phyloP scores from a whole-genome alignment of 2,888 invertebrate genomes.

The Sympetrum striolatum region DNA sequence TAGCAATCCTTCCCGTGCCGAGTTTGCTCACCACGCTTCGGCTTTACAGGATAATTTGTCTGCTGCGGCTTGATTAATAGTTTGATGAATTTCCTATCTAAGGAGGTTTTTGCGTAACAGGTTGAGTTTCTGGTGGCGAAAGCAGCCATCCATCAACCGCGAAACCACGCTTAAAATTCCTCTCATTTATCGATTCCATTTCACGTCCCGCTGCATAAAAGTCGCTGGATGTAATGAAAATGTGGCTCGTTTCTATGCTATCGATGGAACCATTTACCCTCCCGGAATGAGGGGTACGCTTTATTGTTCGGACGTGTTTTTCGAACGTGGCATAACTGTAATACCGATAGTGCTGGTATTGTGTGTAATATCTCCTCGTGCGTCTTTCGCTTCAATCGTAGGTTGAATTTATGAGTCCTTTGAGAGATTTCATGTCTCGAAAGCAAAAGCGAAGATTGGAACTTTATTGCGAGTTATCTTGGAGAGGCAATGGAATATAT shows the following conservation, averaged over 20 bases:
- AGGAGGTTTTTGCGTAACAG: background rate
- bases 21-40: background rate
- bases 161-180: background rate
- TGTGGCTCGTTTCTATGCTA: background rate
- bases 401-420: too few species aligned
- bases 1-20: background rate
- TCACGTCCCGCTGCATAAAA: background rate
- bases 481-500: too few species aligned
- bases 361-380: too few species aligned
- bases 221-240: background rate
- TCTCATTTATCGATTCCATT: background rate
- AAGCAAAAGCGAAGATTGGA: too few species aligned
- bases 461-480: too few species aligned
- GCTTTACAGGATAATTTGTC: background rate
- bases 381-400: too few species aligned
- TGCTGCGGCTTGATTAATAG: background rate
- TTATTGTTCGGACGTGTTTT: too few species aligned
- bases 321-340: too few species aligned
- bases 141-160: background rate
- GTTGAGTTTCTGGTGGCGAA: background rate
- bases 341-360: too few species aligned
- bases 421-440: too few species aligned
- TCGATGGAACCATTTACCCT: background rate
- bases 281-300: background rate
- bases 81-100: background rate